Evolutionary conservation across 2,113 vertebrate species (phyloP).

Genomic region (Macrotus californicus): DNA sequence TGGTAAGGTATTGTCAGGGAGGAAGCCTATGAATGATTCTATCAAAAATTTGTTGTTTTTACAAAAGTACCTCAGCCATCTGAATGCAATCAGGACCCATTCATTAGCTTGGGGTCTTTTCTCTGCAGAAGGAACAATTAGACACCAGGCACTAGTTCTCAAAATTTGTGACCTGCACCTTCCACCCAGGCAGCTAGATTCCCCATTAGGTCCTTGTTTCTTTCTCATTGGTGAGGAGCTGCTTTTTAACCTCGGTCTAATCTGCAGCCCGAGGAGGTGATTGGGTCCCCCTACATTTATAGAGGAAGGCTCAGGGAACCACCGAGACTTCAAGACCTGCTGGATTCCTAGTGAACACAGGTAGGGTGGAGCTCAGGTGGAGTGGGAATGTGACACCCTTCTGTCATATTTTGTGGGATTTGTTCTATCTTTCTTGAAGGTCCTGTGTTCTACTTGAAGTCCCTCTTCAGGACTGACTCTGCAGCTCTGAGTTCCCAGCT

Average conservation of each 20-base stretch:
- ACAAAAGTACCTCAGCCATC: background rate
- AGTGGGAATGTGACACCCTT: background rate
- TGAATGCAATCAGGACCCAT: background rate
- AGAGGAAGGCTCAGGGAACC: background rate
- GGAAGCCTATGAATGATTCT: background rate
- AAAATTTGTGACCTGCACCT: background rate
- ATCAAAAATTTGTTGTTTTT: background rate
- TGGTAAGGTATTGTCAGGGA: background rate
- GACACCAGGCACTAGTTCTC: background rate
- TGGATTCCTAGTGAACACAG: background rate
- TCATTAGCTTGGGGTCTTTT: background rate
- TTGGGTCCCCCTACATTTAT: background rate
- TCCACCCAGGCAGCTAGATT: background rate
- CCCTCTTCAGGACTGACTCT: fast-evolving
- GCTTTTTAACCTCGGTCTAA: background rate
- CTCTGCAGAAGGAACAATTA: background rate
- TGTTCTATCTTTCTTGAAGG: too few relatives aligned
- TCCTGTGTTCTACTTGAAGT: too few relatives aligned
- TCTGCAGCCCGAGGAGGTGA: background rate
- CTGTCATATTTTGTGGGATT: background rate
- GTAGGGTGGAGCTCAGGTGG: fast-evolving
- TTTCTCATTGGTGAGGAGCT: background rate
- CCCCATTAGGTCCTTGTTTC: background rate
- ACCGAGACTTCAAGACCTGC: background rate
- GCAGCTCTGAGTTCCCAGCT: fast-evolving